Evolutionary conservation across 1,140 invertebrate genomes (phyloP), one percentile per base, ranked within the genome.

Genomic region (Lithobius niger): DNA sequence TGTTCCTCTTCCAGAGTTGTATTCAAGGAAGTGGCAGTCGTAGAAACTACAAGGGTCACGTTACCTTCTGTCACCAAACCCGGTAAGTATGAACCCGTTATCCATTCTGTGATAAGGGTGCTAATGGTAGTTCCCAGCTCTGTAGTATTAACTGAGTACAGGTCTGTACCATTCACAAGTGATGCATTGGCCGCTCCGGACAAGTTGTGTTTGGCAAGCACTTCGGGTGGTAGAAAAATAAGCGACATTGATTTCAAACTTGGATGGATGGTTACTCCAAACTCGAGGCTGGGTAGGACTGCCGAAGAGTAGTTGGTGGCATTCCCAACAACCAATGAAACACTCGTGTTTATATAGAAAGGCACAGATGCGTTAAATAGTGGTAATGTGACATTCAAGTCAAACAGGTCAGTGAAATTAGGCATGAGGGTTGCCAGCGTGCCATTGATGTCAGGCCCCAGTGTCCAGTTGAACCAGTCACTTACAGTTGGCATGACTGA

Each of bases 161-260:
- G 27, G 27, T 50, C 48, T 13, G 22, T 50, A 6, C 10, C 48
- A 27, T 47, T 47, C 13, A 47, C 6, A 15, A 21, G 6, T 21
- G 44, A 13, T 6, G 10, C 27, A 6, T 10, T 24, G 24, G n/a
- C 25, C 6, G 25, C 25, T 13, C 6, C 19, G 25, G 3, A 13
- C 27, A 50, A 50, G 6, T 50, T 50, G 21, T 26, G 6, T 27
- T 50, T 50, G 6, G 13, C 24, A 13, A 50, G 4, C 3, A 50
- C 10, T 16, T 50, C 22, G 13, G 48, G 48, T n/a, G 48, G 48
- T 27, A 50, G 19, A 13, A 26, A 26, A 27, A 50, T 21, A 3
- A 50, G 21, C 10, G 48, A 50, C 48, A 50, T 50, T 6, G 48
- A 24, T 50, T 50, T 50, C 6, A 50, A 26, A 21, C 48, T 27